phyloP scores from a whole-genome alignment of 2,113 vertebrate genomes.

The Penelope pileata region DNA sequence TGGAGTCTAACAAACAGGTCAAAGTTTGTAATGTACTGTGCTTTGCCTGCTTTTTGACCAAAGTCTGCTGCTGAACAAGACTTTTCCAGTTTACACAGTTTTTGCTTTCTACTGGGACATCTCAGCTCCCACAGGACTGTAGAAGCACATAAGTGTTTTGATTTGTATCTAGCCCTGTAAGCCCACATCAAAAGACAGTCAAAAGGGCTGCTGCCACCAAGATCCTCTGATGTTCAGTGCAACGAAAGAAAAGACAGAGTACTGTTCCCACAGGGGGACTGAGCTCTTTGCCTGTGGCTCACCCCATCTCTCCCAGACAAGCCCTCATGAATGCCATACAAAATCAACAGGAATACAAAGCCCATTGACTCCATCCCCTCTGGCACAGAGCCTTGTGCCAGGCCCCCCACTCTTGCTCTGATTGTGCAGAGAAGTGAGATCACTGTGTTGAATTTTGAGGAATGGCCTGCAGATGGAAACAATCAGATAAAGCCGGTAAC shows the following conservation, averaged over 20 bases:
- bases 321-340: background rate
- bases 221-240: background rate
- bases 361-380: conserved; percentile 24
- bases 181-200: background rate
- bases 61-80: background rate
- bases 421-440: conserved; percentile 55
- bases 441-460: conserved; percentile 36
- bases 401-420: background rate
- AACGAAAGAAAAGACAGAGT: background rate
- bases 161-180: background rate
- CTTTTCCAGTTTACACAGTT: background rate
- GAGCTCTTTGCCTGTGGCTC: background rate
- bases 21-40: background rate
- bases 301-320: background rate
- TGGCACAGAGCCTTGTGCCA: conserved; percentile 49
- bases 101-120: background rate
- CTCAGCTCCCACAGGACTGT: background rate
- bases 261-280: background rate
- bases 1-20: background rate
- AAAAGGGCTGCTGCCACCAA: background rate
- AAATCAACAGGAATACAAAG: background rate
- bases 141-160: background rate
- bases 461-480: conserved; percentile 69
- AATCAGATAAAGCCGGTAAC: conserved; percentile 60
- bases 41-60: background rate